Percentiles rank a stretch among this genome's conserved stretches.
These are phyloP conservation scores for Bolinopsis microptera DNA, from an alignment of 37 sponge, comb jelly and placozoan genomes.

Conservation along the genomic window DNA sequence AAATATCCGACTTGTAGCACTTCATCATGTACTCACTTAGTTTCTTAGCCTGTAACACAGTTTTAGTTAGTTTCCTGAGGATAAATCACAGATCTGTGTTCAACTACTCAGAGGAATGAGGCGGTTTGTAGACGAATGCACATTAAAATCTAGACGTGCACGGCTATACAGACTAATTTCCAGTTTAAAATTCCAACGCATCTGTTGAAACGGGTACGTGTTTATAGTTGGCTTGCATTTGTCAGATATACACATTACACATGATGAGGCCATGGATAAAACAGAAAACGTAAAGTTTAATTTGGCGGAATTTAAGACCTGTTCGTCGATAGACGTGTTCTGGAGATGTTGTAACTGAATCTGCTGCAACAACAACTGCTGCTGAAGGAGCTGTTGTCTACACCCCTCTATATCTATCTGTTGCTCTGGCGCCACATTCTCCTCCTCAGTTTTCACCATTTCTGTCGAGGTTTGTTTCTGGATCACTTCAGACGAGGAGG, in stretches of 20 bases:
- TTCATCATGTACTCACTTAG: slow-evolving; percentile 51
- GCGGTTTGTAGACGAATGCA: too few relatives aligned
- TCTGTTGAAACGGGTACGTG: too few relatives aligned
- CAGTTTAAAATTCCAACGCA: too few relatives aligned
- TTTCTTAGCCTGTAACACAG: slow-evolving; percentile 3
- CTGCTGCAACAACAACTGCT: slow-evolving; percentile 29
- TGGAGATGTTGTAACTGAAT: slow-evolving; percentile 49
- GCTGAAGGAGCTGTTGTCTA: slow-evolving; percentile 36
- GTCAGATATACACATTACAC: too few relatives aligned
- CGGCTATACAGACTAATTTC: too few relatives aligned
- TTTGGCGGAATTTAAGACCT: too few relatives aligned
- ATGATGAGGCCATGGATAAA: too few relatives aligned
- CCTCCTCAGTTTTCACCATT: neutral
- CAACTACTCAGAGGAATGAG: too few relatives aligned
- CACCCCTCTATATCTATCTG: neutral
- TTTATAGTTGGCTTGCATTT: too few relatives aligned
- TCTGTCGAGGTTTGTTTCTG: neutral
- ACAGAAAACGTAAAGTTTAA: too few relatives aligned
- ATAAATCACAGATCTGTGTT: too few relatives aligned
- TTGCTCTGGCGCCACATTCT: neutral
- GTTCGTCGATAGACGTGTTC: slow-evolving; percentile 24
- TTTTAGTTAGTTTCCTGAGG: neutral
- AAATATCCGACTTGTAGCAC: slow-evolving; percentile 35
- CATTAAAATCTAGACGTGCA: too few relatives aligned
- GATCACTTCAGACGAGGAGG: neutral